Conservation (phyloP, 2,888 invertebrate species). For the Vanessa cardui region DNA sequence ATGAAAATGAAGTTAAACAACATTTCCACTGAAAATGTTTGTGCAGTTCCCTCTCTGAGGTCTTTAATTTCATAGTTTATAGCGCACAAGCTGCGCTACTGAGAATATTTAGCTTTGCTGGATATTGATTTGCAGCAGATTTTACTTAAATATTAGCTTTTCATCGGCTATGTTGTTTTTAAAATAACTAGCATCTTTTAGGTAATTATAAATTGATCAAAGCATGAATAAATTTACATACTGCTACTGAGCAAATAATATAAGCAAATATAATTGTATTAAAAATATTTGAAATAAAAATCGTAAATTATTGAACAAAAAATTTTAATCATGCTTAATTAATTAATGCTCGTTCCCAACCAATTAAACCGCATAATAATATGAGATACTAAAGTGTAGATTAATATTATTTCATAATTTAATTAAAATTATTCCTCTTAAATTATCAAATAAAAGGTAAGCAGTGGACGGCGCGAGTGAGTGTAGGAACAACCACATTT, state of each 20-base stretch:
- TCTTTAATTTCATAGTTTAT: constrained; percentile 15
- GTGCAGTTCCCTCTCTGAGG: constrained; percentile 1
- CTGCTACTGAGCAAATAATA: no score
- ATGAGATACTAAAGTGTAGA: neutral
- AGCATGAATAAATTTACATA: no score
- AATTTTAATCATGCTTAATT: no score
- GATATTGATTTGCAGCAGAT: neutral
- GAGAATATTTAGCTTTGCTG: constrained; percentile 1
- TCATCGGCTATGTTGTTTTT: neutral
- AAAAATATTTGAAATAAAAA: no score
- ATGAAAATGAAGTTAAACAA: constrained; percentile 24
- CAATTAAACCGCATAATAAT: neutral
- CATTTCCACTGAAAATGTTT: constrained; percentile 18
- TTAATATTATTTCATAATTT: neutral
- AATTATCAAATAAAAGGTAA: neutral
- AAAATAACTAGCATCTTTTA: neutral
- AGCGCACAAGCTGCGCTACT: constrained; percentile 5
- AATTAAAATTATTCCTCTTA: neutral
- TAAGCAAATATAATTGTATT: no score
- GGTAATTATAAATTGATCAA: neutral
- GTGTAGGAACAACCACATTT: neutral
- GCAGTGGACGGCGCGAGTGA: neutral
- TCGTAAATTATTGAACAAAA: no score
- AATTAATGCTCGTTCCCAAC: no score
- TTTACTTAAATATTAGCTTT: neutral